These are phyloP conservation scores for Gambusia affinis DNA, from an alignment of 2,113 vertebrate species.

Conservation along the genomic window DNA sequence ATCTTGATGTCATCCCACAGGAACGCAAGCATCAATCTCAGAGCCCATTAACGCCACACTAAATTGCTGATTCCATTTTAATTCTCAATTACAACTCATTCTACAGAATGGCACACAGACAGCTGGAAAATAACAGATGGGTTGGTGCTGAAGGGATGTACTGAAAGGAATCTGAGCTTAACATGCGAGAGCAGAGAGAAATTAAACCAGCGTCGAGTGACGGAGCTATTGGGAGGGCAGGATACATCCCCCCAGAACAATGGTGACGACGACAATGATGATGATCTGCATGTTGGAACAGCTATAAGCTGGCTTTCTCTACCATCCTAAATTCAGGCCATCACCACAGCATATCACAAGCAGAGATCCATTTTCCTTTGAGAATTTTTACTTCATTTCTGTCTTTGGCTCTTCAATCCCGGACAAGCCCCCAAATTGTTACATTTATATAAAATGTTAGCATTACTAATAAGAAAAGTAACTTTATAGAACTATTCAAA, in stretches of 20 bases:
- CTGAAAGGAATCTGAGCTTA: slow-evolving; percentile 36
- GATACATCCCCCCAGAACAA: slow-evolving; percentile 20
- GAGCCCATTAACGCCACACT: background rate
- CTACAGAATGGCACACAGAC: background rate
- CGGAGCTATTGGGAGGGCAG: slow-evolving; percentile 30
- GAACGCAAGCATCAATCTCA: slow-evolving; percentile 13
- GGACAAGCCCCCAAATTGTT: too few species aligned
- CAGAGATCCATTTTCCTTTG: background rate
- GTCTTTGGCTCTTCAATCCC: too few species aligned
- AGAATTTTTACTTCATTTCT: too few species aligned
- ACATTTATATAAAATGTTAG: background rate
- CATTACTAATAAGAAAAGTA: background rate
- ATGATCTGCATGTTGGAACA: slow-evolving; percentile 25
- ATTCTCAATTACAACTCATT: slow-evolving; percentile 1
- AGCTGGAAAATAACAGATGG: slow-evolving; percentile 8
- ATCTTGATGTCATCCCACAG: slow-evolving; percentile 56
- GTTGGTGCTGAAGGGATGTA: slow-evolving; percentile 16
- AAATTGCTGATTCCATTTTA: background rate
- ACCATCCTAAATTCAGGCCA: too few species aligned
- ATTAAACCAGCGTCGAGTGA: slow-evolving; percentile 49
- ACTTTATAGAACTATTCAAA: background rate
- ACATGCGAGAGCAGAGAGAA: background rate
- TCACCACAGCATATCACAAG: background rate
- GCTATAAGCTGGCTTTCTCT: background rate
- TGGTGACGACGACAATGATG: slow-evolving; percentile 10